Conservation (phyloP, 2,797 vertebrate genomes). For the Sebastes itinus region DNA sequence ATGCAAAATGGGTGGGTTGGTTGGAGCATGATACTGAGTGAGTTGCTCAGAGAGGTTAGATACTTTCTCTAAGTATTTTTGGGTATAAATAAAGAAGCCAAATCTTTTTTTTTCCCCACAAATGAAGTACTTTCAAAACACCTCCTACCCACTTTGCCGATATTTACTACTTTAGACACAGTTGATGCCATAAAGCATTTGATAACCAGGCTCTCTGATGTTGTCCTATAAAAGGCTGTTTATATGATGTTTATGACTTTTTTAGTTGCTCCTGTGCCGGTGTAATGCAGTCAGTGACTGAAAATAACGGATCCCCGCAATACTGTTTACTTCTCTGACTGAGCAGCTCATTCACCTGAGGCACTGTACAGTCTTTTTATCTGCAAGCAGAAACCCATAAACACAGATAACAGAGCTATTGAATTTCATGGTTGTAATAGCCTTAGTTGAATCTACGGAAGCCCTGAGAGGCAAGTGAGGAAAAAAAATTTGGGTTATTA, state of each 20-base stretch:
- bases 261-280: not conserved
- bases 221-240: not conserved
- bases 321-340: not conserved
- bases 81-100: not conserved
- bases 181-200: not conserved
- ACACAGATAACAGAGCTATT: not conserved
- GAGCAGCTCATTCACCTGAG: conserved; percentile 31
- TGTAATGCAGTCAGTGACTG: not conserved
- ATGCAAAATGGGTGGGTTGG: no score
- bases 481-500: not conserved
- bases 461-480: not conserved
- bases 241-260: no score
- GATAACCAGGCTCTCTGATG: conserved; percentile 2
- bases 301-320: not conserved
- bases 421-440: not conserved
- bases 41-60: conserved; percentile 19
- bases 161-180: not conserved
- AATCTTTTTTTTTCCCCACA: not conserved
- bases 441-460: not conserved
- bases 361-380: not conserved
- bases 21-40: not conserved
- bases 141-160: not conserved
- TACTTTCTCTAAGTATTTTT: not conserved
- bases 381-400: conserved; percentile 33
- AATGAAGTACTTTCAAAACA: not conserved